phyloP scores from a whole-genome alignment of 2,888 invertebrate genomes.

The Parnassius apollo region DNA sequence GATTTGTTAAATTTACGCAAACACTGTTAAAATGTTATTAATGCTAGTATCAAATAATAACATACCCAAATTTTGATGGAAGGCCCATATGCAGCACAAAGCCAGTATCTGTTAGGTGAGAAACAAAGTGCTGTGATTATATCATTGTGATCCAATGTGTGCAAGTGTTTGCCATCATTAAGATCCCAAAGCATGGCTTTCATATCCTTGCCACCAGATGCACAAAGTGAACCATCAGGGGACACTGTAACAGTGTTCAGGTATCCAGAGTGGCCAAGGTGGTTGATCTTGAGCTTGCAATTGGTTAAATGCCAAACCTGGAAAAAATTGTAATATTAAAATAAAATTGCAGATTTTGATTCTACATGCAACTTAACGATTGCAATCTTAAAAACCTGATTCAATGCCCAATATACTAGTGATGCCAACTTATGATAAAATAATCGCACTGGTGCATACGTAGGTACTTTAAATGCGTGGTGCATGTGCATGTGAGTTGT shows the following conservation, averaged over 20 bases:
- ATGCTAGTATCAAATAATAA: too few relatives aligned
- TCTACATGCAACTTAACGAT: too few relatives aligned
- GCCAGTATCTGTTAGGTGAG: slow-evolving; percentile 99
- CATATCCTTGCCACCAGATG: slow-evolving; percentile 99
- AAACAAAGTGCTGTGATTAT: slow-evolving; percentile 99
- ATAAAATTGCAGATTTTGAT: too few relatives aligned
- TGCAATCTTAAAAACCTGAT: too few relatives aligned
- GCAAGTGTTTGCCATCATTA: slow-evolving; percentile 99
- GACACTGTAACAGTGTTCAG: slow-evolving; percentile 99
- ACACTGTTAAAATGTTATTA: too few relatives aligned
- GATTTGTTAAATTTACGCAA: too few relatives aligned
- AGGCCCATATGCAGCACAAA: slow-evolving; percentile 99
- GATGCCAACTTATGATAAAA: too few relatives aligned
- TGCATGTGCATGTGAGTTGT: too few relatives aligned
- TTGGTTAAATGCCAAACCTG: slow-evolving; percentile 99
- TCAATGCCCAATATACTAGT: too few relatives aligned
- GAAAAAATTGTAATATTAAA: slow-evolving; percentile 16
- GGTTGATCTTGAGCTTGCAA: slow-evolving; percentile 99
- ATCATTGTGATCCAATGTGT: slow-evolving; percentile 98
- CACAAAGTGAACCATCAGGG: slow-evolving; percentile 99
- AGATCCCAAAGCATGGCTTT: slow-evolving; percentile 99
- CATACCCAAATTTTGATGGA: slow-evolving; percentile 98
- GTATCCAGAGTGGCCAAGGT: slow-evolving; percentile 97
- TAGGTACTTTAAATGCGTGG: too few relatives aligned
- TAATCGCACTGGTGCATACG: too few relatives aligned